Evolutionary conservation across 2,888 invertebrate genomes (phyloP).

Genomic region (Andrena marginata): DNA sequence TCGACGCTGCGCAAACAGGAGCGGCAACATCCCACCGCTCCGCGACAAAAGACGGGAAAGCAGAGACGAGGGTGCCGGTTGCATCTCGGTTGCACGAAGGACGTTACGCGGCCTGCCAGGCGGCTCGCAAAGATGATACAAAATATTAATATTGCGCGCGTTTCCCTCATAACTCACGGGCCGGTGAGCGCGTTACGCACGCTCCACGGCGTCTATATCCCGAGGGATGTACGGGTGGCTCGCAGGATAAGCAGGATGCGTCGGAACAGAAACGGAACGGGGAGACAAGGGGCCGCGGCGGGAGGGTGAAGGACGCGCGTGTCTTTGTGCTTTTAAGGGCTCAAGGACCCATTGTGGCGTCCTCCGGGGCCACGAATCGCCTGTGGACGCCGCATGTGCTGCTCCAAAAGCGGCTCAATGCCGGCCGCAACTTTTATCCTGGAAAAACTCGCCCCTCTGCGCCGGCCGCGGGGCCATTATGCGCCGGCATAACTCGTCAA

Average conservation of each 20-base stretch:
- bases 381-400: constrained; percentile 55
- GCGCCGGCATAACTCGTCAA: constrained; percentile 84
- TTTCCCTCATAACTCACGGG: constrained; percentile 85
- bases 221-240: constrained; percentile 77
- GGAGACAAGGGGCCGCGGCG: constrained; percentile 35
- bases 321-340: constrained; percentile 82
- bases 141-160: constrained; percentile 84
- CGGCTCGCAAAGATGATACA: constrained; percentile 83
- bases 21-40: not conserved
- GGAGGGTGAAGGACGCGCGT: constrained; percentile 64
- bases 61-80: constrained; percentile 71
- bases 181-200: constrained; percentile 84
- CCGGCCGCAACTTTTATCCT: constrained; percentile 73
- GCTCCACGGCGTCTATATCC: constrained; percentile 81
- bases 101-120: not conserved
- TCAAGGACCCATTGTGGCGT: constrained; percentile 74
- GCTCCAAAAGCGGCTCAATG: constrained; percentile 76
- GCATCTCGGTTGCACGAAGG: constrained; percentile 33
- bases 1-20: not conserved
- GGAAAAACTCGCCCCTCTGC: constrained; percentile 66
- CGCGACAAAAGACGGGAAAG: constrained; percentile 80
- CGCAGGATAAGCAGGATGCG: constrained; percentile 79
- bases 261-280: constrained; percentile 63
- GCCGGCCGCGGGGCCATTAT: constrained; percentile 74
- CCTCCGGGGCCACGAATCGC: constrained; percentile 56